Evolutionary conservation across 2,797 vertebrate genomes (phyloP).

Genomic region (Zalophus californianus): DNA sequence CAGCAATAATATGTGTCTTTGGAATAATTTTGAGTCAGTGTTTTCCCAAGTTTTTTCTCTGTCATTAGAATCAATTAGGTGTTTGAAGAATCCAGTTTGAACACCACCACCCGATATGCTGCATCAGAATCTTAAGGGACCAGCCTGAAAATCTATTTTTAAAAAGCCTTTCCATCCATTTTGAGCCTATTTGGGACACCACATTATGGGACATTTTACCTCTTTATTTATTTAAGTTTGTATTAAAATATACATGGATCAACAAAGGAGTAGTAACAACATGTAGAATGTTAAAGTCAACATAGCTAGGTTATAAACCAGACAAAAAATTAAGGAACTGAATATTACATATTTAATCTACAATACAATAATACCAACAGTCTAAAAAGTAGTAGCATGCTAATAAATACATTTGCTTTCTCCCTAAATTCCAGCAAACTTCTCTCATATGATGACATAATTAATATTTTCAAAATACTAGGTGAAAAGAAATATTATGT

Average conservation of each 20-base stretch:
- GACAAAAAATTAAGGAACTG: neutral
- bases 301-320: neutral
- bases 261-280: neutral
- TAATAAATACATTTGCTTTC: neutral
- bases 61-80: neutral
- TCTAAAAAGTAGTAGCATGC: neutral
- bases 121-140: neutral
- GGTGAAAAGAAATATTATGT: neutral
- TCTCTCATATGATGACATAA: neutral
- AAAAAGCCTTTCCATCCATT: neutral
- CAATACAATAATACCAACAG: neutral
- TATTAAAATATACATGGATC: neutral
- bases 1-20: neutral
- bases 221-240: neutral
- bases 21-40: neutral
- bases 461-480: neutral
- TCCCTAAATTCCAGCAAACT: neutral
- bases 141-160: neutral
- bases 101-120: accelerated
- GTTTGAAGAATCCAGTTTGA: neutral
- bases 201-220: neutral
- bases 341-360: neutral
- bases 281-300: neutral
- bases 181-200: neutral
- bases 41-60: neutral